Percentiles rank a stretch among this genome's conserved stretches.
Conservation (phyloP, 2,113 vertebrate species). For the Muntiacus muntjak region DNA sequence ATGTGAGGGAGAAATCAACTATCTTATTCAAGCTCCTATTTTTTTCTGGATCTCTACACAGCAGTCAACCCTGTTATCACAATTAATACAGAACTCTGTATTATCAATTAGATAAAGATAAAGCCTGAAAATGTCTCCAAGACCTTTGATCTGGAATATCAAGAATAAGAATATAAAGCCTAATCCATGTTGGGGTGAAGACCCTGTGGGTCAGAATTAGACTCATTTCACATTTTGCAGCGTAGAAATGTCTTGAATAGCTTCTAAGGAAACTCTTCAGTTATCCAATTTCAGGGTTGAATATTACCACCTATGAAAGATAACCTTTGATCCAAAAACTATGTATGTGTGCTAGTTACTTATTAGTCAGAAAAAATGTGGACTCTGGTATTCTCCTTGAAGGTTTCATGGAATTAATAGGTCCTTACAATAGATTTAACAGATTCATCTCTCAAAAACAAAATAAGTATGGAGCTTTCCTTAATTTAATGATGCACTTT, state of each 20-base stretch:
- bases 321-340: neutral
- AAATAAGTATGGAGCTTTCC: neutral
- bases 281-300: neutral
- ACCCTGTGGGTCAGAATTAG: neutral
- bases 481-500: neutral
- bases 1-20: neutral
- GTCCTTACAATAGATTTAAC: neutral
- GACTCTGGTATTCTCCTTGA: neutral
- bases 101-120: neutral
- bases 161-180: neutral
- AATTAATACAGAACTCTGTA: neutral
- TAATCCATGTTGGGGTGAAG: neutral
- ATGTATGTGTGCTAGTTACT: neutral
- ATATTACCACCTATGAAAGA: neutral
- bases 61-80: neutral
- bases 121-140: neutral
- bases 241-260: neutral
- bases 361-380: neutral
- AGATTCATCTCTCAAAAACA: neutral
- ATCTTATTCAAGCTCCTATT: neutral
- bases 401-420: neutral
- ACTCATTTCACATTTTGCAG: neutral
- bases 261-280: neutral
- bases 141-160: neutral
- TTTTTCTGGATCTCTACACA: neutral